Evolutionary conservation across 2,113 vertebrate genomes (phyloP).

Genomic region (Chinchilla lanigera): DNA sequence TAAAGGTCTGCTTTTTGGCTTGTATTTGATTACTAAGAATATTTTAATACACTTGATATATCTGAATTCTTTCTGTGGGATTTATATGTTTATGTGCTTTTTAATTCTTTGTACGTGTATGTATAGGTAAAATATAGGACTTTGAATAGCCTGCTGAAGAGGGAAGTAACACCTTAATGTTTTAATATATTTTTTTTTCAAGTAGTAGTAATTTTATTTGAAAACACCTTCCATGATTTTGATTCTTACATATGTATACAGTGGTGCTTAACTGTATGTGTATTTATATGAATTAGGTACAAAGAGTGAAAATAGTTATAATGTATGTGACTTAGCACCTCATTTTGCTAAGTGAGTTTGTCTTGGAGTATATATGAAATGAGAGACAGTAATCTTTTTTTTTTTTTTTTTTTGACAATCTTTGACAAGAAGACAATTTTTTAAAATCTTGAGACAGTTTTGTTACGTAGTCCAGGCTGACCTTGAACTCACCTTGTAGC

Average conservation of each 20-base stretch:
- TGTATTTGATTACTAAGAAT: slow-evolving; percentile 3
- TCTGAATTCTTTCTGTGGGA: not conserved
- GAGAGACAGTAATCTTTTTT: not conserved
- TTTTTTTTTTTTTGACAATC: not conserved
- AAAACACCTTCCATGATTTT: not conserved
- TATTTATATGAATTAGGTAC: not conserved
- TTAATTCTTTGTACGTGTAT: not conserved
- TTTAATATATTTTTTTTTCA: not conserved
- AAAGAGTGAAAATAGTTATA: not conserved
- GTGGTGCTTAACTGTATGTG: not conserved
- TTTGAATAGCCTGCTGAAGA: not conserved
- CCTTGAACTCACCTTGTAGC: no score
- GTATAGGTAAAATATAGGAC: not conserved
- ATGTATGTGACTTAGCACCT: not conserved
- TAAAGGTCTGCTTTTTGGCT: slow-evolving; percentile 33
- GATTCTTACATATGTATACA: not conserved
- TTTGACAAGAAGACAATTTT: not conserved
- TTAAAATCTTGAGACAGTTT: not conserved
- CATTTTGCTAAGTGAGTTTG: not conserved
- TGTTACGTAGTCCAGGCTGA: not conserved
- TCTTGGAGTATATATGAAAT: not conserved
- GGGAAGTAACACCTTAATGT: not conserved
- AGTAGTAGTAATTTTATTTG: not conserved
- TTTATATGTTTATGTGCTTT: not conserved
- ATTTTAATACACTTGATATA: not conserved